A percentile compares a stretch with the other conserved stretches of the same genome.
phyloP scores from a whole-genome alignment of 2,113 vertebrate species.

The Labrus mixtus region DNA sequence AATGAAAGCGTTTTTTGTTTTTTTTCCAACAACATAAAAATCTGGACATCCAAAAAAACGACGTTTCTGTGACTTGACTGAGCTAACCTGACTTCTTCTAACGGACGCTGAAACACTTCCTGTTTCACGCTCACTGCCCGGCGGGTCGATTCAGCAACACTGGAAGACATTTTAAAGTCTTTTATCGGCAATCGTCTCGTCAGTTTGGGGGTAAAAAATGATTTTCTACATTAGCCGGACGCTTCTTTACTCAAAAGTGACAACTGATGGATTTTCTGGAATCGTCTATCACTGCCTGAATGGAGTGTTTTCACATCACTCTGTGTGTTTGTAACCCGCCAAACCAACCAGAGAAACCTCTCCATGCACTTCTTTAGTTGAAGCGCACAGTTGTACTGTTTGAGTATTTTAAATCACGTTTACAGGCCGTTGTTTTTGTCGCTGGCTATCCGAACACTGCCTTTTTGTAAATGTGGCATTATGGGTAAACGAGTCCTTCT shows the following conservation, averaged over 20 bases:
- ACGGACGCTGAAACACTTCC: background rate
- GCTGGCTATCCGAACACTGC: background rate
- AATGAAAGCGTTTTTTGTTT: no score
- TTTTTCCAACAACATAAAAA: background rate
- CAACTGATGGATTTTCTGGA: background rate
- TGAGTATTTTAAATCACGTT: background rate
- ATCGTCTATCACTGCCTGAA: background rate
- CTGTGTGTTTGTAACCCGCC: no score
- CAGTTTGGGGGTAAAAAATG: no score
- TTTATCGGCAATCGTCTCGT: no score
- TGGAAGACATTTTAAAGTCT: no score
- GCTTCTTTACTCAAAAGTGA: no score
- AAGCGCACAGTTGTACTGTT: no score
- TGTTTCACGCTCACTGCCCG: background rate
- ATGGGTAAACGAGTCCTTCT: background rate
- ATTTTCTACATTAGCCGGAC: no score
- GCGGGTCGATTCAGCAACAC: constrained; percentile 1
- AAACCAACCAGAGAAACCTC: no score
- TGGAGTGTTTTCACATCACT: no score
- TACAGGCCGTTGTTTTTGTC: background rate
- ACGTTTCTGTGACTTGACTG: background rate
- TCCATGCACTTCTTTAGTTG: no score
- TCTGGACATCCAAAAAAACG: background rate
- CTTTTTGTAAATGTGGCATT: constrained; percentile 10
- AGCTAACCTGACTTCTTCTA: no score